Base-by-base conservation (phyloP, 2,888 invertebrate genomes). In the Busseola fusca region DNA sequence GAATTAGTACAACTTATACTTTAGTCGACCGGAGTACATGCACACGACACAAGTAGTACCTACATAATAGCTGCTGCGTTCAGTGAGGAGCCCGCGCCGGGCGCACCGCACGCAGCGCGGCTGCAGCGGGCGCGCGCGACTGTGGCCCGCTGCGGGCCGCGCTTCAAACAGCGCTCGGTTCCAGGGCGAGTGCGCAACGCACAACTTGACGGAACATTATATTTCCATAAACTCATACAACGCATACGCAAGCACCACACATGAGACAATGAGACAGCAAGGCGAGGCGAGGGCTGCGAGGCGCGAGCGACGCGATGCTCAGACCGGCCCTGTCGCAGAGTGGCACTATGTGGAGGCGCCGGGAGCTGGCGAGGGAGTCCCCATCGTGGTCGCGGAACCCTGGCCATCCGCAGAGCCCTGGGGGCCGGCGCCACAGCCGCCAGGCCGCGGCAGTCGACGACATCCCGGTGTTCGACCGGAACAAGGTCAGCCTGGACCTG, bases 401-500 rank as follows among this genome's bases (percentile, higher is more conserved):
- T 79, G 81, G 82, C 80, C 80, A 37, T 76, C 76, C 73, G 60
- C 73, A 66, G 76, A 67, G 68, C 45, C 59, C 74, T 78, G 81
- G 82, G 80, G 78, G 59, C 77, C 77, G 72, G 58, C 75, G 74
- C 82, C 82, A 40, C 74, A 72, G 71, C 64, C 66, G 72, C 72
- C 71, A 76, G 92, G 60, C 72, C 34, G 64, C 74, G 93, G 69
- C 74, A n/a, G 67, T 79, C 30, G 96, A 96, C 90, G 96, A 96
- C 84, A 96, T 96, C 84, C 96, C 96, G 42, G 96, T 93, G 82
- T 96, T 97, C 93, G 96, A 96, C 91, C 94, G 97, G 86, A 96
- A 96, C 94, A 96, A 96, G 86, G 97, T 97, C 78, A 96, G 96
- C 86, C 94, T 97, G 90, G 97, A 97, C 83, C 92, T 97, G 85